Evolutionary conservation across 2,113 vertebrate genomes (phyloP), one percentile per base, ranked within the genome.

Genomic region (Orientallactaga bullata): DNA sequence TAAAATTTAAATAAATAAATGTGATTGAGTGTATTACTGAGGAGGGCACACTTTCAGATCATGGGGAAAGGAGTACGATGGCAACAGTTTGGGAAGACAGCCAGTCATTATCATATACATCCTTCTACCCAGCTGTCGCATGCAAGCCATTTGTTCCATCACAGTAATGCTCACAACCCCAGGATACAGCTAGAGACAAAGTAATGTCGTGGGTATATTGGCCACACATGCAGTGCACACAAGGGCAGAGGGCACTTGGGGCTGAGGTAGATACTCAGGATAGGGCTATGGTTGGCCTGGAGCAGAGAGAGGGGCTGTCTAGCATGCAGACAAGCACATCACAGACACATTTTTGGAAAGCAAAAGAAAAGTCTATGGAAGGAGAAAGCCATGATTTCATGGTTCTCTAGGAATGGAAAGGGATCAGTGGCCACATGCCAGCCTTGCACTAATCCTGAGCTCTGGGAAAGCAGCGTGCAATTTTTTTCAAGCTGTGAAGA

Each of bases 351-450:
- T 58, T 55, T 35, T 21, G 79, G 80, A 68, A 89, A 42, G 42
- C 17, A 5, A 61, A 58, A 80, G 66, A 39, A 68, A 47, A 2
- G 23, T 15, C 2, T 0, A 20, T 3, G 0, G 0, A 1, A 8
- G 20, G 16, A 74, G 6, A 21, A 2, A 21, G 11, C 35, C 47
- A 23, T 13, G 32, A 17, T 80, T 9, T 63, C 24, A 1, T 4
- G 30, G 24, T 47, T 42, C 32, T 77, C 74, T 65, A 32, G 51
- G 42, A 28, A 55, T 47, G 13, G 30, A 77, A 66, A 74, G 61
- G 32, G 42, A 47, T 37, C 21, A 47, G 37, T 24, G 17, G 10
- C 84, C 61, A 10, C 17, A 32, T 21, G 55, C 60, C 35, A 30
- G 11, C 35, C 7, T 21, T 17, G 15, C 11, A 5, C 20, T 23